Evolutionary conservation across 1,140 invertebrate species (phyloP), one percentile per base, ranked within the genome.

Genomic region (Leptestheria dahalacensis): DNA sequence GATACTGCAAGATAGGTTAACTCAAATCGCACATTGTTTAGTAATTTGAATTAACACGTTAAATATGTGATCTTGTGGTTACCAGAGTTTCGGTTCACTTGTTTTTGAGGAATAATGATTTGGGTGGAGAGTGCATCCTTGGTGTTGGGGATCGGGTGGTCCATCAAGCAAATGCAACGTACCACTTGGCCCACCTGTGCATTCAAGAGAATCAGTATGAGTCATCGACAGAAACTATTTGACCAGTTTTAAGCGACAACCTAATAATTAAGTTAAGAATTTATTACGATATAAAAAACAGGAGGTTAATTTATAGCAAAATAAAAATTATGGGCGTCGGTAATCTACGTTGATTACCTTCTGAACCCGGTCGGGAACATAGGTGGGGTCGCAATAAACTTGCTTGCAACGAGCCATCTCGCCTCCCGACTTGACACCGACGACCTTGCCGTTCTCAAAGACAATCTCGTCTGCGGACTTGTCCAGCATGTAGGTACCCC

Each of bases 31-130:
- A n/a, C n/a, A n/a, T n/a, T n/a, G n/a, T n/a, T n/a, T n/a, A n/a
- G n/a, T n/a, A n/a, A n/a, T n/a, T n/a, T n/a, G n/a, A n/a, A n/a
- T n/a, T n/a, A n/a, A n/a, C n/a, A n/a, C n/a, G n/a, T n/a, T n/a
- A n/a, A n/a, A n/a, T n/a, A n/a, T n/a, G n/a, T n/a, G n/a, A n/a
- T n/a, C n/a, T n/a, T n/a, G n/a, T n/a, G n/a, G n/a, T n/a, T 41
- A 41, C 33, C 33, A 15, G 33, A 41, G 33, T 15, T 41, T 41
- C 33, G 33, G 33, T 41, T 41, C 33, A 88, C 90, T 81, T 99
- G 97, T 73, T 97, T 97, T 72, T 99, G 96, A 63, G 97, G 97
- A 80, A 99, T 98, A 75, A 99, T 99, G 64, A 99, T 97, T 78
- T 99, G 97, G 68, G 91, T 94, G 11, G 94, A 97, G 15, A 96